Evolutionary conservation across 2,797 vertebrate genomes (phyloP).

Genomic region (Tamandua tetradactyla): DNA sequence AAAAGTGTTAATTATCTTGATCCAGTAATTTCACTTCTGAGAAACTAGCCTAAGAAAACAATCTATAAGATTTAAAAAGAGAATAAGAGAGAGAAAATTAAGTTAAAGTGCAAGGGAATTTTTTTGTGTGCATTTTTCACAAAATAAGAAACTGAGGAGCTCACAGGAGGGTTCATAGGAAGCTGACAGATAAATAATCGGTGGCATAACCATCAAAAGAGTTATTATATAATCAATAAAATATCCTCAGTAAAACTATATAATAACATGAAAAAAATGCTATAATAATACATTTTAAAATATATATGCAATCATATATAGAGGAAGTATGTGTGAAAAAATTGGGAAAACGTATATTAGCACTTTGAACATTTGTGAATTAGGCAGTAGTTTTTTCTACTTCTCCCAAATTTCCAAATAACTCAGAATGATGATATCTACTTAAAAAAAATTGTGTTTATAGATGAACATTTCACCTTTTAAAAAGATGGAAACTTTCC

Average conservation of each 20-base stretch:
- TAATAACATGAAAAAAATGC: not conserved
- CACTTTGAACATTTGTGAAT: not conserved
- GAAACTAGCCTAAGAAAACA: not conserved
- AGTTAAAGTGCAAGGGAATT: not conserved
- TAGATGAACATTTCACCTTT: not conserved
- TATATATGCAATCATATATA: not conserved
- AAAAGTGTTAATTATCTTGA: not conserved
- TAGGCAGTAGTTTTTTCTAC: not conserved
- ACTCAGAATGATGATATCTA: not conserved
- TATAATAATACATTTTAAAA: not conserved
- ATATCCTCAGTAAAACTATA: not conserved
- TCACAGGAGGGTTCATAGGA: not conserved
- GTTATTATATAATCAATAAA: not conserved
- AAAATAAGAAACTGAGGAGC: not conserved
- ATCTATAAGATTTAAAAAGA: not conserved
- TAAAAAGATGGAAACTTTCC: not conserved
- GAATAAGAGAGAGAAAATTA: no score
- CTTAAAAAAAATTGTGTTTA: not conserved
- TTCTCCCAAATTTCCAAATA: not conserved
- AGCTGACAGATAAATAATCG: not conserved
- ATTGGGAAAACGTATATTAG: not conserved
- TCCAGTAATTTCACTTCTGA: not conserved
- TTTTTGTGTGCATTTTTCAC: not conserved
- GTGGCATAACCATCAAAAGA: not conserved
- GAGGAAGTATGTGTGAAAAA: not conserved